These are phyloP conservation scores for Apis laboriosa DNA, from an alignment of 1,140 invertebrate species.

Conservation along the genomic window DNA sequence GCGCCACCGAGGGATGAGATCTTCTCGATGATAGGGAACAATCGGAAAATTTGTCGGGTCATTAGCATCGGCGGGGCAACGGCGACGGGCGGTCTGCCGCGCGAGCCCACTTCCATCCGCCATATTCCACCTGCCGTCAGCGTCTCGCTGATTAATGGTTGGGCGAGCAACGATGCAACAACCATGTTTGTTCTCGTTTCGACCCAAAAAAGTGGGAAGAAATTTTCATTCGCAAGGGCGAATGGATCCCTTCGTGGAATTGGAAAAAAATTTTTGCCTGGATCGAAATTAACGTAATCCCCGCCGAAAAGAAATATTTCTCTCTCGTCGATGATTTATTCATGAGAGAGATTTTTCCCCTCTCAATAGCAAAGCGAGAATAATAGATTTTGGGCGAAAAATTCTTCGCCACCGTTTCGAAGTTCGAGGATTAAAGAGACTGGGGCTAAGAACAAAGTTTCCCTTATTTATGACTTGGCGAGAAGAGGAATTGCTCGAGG, in stretches of 20 bases:
- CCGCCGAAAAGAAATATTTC: no score
- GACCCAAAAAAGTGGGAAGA: no score
- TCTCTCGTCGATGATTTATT: no score
- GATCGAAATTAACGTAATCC: no score
- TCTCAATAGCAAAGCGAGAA: no score
- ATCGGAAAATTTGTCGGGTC: constrained; percentile 64
- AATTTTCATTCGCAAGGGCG: no score
- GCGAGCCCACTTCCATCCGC: constrained; percentile 11
- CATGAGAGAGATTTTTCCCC: no score
- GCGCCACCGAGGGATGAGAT: background rate
- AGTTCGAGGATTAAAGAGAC: background rate
- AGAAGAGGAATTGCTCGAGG: background rate
- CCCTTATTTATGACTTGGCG: background rate
- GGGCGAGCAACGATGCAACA: background rate
- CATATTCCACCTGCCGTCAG: constrained; percentile 36
- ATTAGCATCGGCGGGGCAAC: constrained; percentile 49
- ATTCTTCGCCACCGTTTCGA: no score
- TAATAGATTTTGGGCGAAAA: no score
- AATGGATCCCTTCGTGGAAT: no score
- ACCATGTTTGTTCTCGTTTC: background rate
- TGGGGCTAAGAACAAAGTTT: background rate
- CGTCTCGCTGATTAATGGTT: constrained; percentile 48
- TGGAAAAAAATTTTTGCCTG: no score
- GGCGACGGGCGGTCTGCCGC: constrained; percentile 13
- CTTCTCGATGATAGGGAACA: constrained; percentile 35